A percentile compares a stretch with the other conserved stretches of the same genome.
Conservation (phyloP, 2,797 vertebrate species). For the Chrysocyon brachyurus region DNA sequence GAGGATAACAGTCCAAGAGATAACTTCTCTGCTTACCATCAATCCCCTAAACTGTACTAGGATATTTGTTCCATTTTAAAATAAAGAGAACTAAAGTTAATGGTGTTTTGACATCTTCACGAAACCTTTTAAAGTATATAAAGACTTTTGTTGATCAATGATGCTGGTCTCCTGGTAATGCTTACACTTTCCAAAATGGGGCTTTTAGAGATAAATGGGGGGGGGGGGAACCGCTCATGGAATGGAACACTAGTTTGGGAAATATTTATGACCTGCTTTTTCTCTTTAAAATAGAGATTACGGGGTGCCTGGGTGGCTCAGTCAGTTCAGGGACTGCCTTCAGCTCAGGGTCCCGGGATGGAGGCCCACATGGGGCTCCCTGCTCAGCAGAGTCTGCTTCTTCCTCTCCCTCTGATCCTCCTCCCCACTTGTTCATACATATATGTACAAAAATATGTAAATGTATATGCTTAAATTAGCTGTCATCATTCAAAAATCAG, state of each 20-base stretch:
- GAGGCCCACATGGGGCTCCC: no score
- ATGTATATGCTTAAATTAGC: not conserved
- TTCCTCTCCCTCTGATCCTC: no score
- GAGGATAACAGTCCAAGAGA: not conserved
- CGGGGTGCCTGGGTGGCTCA: no score
- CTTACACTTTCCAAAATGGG: conserved; percentile 8
- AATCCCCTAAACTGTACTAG: not conserved
- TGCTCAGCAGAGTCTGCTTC: no score
- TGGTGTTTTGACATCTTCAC: conserved; percentile 34
- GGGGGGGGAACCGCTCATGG: not conserved
- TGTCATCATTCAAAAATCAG: not conserved
- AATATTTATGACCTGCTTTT: not conserved
- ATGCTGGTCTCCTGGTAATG: not conserved
- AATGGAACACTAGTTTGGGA: not conserved
- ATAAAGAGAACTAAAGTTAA: conserved; percentile 43
- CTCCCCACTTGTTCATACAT: not conserved
- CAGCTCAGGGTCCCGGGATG: no score
- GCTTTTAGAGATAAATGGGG: not conserved
- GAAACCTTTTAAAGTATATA: conserved; percentile 51
- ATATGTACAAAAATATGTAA: not conserved
- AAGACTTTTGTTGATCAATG: conserved; percentile 38
- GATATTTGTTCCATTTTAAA: not conserved
- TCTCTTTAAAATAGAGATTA: not conserved
- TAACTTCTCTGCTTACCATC: not conserved
- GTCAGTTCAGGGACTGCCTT: no score